phyloP scores from a whole-genome alignment of 2,888 invertebrate species.

The Mamestra brassicae region DNA sequence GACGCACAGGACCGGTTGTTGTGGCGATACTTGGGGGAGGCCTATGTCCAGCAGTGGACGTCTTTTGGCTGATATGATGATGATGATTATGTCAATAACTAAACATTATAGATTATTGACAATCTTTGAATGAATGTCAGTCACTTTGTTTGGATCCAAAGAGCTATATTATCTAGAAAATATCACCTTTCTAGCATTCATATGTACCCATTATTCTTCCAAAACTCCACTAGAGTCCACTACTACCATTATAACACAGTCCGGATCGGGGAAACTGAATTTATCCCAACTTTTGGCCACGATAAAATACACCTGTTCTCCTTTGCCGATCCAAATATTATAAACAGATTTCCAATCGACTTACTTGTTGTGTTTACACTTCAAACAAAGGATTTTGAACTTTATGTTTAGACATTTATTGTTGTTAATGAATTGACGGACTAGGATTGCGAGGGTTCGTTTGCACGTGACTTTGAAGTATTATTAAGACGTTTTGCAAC shows the following conservation, averaged over 20 bases:
- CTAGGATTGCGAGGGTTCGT: constrained; percentile 33
- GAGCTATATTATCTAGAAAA: background rate
- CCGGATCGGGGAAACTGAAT: constrained; percentile 56
- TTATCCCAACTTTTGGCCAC: constrained; percentile 61
- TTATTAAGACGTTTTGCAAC: constrained; percentile 33
- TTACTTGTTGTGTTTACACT: constrained; percentile 11
- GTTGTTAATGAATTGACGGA: constrained; percentile 12
- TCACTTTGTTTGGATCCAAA: background rate
- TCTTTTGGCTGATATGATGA: no score
- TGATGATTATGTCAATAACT: no score
- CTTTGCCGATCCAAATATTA: constrained; percentile 62
- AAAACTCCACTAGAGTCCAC: constrained; percentile 31
- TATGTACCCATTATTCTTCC: constrained; percentile 5
- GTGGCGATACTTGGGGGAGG: no score
- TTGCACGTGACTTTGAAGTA: constrained; percentile 47
- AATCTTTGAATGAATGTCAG: no score
- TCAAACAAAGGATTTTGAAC: constrained; percentile 9
- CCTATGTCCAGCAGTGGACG: no score
- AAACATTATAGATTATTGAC: no score
- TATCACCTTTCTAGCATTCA: background rate
- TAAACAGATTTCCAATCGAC: constrained; percentile 63
- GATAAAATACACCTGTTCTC: constrained; percentile 69
- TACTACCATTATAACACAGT: constrained; percentile 35
- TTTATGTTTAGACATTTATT: fast-evolving
- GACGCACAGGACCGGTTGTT: no score